Percentiles rank a stretch among this genome's conserved stretches.
Conservation (phyloP, 1,140 invertebrate genomes). For the Caenorhabditis elegans region WBcel235 BX284603.4:11418001-11418500, state of each 20-base stretch:
- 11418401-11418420: no score
- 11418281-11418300: conserved; percentile 66
- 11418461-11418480: conserved; percentile 56
- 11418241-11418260: conserved; percentile 66
- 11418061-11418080: conserved; percentile 86
- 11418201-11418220: conserved; percentile 62
- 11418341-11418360: no score
- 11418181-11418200: conserved; percentile 63
- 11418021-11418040: conserved; percentile 61
- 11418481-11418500: conserved; percentile 59
- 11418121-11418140: conserved; percentile 17
- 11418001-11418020: conserved; percentile 62
- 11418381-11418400: no score
- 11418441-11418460: no score
- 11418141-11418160: no score
- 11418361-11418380: no score
- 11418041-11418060: conserved; percentile 72
- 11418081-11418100: conserved; percentile 91
- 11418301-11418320: conserved; percentile 65
- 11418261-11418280: conserved; percentile 62
- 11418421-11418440: conserved; percentile 56
- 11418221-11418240: conserved; percentile 64
- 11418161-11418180: no score
- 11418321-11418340: conserved; percentile 40
- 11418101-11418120: conserved; percentile 79